phyloP scores from a whole-genome alignment of 2,113 vertebrate genomes.

The Ailurus styani region DNA sequence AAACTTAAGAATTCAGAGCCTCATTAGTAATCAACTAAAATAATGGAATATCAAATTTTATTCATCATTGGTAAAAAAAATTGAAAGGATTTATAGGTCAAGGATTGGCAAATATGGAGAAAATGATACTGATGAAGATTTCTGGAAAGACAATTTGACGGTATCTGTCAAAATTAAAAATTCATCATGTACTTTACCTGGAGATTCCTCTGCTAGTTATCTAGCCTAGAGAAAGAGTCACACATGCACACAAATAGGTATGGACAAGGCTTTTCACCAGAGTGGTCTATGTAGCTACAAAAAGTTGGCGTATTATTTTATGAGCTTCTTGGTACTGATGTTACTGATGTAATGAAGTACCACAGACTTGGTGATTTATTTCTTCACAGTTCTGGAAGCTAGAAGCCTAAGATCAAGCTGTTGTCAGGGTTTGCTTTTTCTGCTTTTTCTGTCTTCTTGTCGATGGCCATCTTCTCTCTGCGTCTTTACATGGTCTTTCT shows the following conservation, averaged over 20 bases:
- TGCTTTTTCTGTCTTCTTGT: neutral
- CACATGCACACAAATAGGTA: neutral
- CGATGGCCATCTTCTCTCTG: neutral
- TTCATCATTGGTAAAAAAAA: neutral
- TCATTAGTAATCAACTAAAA: neutral
- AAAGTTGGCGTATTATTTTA: neutral
- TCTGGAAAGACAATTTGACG: neutral
- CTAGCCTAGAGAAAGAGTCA: neutral
- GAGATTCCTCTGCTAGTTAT: neutral
- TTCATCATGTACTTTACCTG: neutral
- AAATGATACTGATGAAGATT: neutral
- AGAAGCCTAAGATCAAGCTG: neutral
- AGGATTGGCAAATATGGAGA: neutral
- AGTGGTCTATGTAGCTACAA: neutral
- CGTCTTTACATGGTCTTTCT: neutral
- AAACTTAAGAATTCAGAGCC: neutral
- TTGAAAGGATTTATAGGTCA: neutral
- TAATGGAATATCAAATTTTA: neutral
- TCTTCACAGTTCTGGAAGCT: neutral
- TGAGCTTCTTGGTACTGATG: neutral
- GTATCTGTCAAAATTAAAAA: neutral
- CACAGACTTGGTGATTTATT: neutral
- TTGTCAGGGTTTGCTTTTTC: neutral
- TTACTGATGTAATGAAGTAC: neutral
- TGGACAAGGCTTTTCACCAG: neutral